Conservation (phyloP, 2,113 vertebrate genomes). For the Chroicocephalus ridibundus region DNA sequence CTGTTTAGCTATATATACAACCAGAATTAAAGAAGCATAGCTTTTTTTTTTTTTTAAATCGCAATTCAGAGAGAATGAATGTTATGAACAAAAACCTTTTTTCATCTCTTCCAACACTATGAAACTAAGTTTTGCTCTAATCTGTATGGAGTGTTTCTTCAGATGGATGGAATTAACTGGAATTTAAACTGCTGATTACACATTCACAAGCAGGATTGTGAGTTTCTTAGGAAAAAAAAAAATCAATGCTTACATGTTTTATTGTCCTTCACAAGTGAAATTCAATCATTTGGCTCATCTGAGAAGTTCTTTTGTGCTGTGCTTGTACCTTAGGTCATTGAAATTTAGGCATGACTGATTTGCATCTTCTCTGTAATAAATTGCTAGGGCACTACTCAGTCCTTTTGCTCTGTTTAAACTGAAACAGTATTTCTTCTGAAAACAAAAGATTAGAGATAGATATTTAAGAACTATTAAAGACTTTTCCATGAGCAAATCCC, state of each 20-base stretch:
- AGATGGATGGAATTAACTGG: background rate
- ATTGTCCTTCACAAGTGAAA: background rate
- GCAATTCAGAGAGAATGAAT: background rate
- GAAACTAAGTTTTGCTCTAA: background rate
- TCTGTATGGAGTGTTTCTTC: background rate
- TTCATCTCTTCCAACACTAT: background rate
- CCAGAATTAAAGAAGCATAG: background rate
- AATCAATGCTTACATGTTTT: background rate
- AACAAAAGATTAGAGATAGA: background rate
- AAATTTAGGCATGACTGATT: background rate
- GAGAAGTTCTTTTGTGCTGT: background rate
- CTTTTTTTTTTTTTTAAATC: background rate
- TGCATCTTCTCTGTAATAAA: background rate
- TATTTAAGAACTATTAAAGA: background rate
- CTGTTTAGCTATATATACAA: too few relatives aligned
- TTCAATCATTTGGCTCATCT: background rate
- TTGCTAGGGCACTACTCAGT: background rate
- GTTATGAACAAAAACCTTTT: background rate
- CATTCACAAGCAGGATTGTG: background rate
- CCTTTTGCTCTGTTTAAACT: background rate
- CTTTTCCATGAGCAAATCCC: background rate
- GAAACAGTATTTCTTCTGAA: background rate
- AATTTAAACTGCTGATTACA: background rate
- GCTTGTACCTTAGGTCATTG: background rate
- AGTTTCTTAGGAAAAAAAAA: background rate